phyloP scores from a whole-genome alignment of 2,888 invertebrate species.

The Diadegma fenestrale region DNA sequence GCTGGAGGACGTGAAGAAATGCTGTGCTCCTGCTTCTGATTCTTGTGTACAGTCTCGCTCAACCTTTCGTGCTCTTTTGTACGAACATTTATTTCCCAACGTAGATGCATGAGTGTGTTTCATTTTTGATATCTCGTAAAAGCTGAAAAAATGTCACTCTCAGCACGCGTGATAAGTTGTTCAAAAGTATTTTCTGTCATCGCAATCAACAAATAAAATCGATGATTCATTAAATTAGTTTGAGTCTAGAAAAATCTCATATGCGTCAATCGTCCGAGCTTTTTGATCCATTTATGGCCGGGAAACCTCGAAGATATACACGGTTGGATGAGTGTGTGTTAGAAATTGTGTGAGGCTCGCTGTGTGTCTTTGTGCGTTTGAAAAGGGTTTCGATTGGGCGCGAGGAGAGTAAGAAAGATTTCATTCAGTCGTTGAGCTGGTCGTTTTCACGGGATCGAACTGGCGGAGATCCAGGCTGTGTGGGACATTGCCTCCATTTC shows the following conservation, averaged over 20 bases:
- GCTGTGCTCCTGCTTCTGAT: conserved; percentile 64
- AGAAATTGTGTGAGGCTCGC: not conserved
- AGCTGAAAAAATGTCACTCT: not conserved
- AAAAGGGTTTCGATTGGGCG: conserved; percentile 22
- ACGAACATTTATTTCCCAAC: conserved; percentile 5
- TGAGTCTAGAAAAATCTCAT: not conserved
- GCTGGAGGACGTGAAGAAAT: conserved; percentile 69
- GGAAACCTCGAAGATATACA: not conserved
- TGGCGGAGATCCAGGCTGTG: conserved; percentile 19
- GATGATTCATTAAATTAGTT: no score
- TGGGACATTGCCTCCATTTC: conserved; percentile 17
- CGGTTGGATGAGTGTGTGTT: not conserved
- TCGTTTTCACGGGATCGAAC: conserved; percentile 21
- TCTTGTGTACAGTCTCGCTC: conserved; percentile 42
- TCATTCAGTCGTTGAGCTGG: conserved; percentile 6
- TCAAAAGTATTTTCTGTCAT: not conserved
- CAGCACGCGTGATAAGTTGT: not conserved
- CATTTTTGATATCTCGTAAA: not conserved
- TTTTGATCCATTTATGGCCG: not conserved
- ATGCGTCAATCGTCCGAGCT: not conserved
- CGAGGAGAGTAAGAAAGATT: not conserved
- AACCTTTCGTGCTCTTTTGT: conserved; percentile 46
- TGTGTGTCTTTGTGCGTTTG: not conserved
- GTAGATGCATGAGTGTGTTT: not conserved
- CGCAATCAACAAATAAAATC: no score